Conservation (phyloP, 2,113 vertebrate genomes). For the Scalopus aquaticus region DNA sequence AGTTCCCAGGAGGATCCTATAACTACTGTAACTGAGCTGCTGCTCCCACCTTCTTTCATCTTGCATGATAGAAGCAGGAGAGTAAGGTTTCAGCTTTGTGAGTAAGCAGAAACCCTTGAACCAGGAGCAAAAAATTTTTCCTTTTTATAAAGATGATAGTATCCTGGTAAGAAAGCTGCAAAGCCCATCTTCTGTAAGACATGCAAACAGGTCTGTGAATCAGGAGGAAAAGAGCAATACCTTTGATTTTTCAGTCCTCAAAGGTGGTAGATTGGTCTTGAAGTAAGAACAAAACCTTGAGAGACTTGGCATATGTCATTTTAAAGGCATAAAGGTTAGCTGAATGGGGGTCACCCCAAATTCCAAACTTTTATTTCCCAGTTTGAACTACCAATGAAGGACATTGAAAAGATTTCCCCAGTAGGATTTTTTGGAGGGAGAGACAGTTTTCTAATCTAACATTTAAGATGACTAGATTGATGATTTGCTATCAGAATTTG, state of each 20-base stretch:
- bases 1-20: slow-evolving; percentile 23
- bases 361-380: neutral
- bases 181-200: neutral
- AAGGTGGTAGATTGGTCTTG: neutral
- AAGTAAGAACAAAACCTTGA: slow-evolving; percentile 7
- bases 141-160: neutral
- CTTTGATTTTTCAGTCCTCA: slow-evolving; percentile 10
- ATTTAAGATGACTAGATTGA: neutral
- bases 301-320: neutral
- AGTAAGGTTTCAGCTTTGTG: slow-evolving; percentile 56
- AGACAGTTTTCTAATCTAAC: neutral
- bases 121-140: neutral
- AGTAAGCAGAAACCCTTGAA: slow-evolving; percentile 24
- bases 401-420: neutral
- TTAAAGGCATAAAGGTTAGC: neutral
- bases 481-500: neutral
- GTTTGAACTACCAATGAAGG: neutral
- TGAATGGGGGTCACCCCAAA: neutral
- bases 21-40: slow-evolving; percentile 34
- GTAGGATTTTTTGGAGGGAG: neutral
- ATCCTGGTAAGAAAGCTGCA: neutral
- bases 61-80: slow-evolving; percentile 4
- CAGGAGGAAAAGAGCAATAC: neutral
- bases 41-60: slow-evolving; percentile 28
- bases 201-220: neutral